A percentile compares a stretch with the other conserved stretches of the same genome.
These are phyloP conservation scores for Pantala flavescens DNA, from an alignment of 1,140 invertebrate species.

Conservation along the genomic window DNA sequence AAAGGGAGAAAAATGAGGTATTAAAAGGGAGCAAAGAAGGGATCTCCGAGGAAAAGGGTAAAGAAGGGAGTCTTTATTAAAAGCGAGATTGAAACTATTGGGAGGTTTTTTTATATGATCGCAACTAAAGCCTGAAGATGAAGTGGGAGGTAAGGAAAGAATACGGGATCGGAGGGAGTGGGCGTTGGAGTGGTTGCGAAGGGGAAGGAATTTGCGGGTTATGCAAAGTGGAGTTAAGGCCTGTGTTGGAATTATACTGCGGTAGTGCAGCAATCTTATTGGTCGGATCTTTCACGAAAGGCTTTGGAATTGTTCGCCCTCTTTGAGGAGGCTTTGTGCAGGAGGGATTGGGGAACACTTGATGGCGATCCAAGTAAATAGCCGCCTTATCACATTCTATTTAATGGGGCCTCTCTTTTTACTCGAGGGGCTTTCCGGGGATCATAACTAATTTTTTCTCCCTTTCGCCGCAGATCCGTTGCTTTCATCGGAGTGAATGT, in stretches of 20 bases:
- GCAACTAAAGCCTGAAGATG: not conserved
- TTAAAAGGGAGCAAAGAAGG: too few species aligned
- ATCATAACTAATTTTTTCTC: too few species aligned
- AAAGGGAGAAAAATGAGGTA: too few species aligned
- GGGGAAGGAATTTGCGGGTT: not conserved
- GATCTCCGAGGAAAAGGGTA: too few species aligned
- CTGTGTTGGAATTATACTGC: conserved; percentile 1
- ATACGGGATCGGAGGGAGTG: not conserved
- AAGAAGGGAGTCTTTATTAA: too few species aligned
- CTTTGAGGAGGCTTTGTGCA: not conserved
- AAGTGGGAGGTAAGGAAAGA: not conserved
- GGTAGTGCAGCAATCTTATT: conserved; percentile 1
- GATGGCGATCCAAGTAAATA: too few species aligned
- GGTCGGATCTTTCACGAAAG: not conserved
- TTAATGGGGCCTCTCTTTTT: too few species aligned
- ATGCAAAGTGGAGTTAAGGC: conserved; percentile 4
- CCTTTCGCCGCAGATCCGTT: too few species aligned
- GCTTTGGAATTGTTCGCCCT: not conserved
- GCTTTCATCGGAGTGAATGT: too few species aligned
- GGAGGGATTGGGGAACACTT: not conserved
- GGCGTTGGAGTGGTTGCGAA: conserved; percentile 15
- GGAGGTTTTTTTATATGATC: not conserved
- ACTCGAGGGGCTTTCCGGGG: too few species aligned
- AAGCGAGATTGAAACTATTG: not conserved
- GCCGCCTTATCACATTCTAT: too few species aligned